phyloP scores from a whole-genome alignment of 2,888 invertebrate genomes.

The Pyrgus malvae region DNA sequence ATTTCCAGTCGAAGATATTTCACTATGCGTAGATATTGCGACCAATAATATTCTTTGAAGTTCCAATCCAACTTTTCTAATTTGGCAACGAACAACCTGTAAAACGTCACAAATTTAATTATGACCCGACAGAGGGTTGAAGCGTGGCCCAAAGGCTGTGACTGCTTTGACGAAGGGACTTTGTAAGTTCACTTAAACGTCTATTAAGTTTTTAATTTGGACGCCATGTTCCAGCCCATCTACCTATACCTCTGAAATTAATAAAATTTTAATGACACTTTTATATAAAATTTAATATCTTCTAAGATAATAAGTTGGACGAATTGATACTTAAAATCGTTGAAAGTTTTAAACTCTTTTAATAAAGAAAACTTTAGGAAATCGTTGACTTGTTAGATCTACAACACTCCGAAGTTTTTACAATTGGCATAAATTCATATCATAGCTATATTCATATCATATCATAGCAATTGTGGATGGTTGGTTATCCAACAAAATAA shows the following conservation, averaged over 20 bases:
- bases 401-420: too few relatives aligned
- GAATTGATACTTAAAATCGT: too few relatives aligned
- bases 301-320: too few relatives aligned
- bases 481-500: too few relatives aligned
- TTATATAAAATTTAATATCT: too few relatives aligned
- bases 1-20: background rate
- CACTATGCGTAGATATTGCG: conserved; percentile 36
- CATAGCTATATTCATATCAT: too few relatives aligned
- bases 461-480: too few relatives aligned
- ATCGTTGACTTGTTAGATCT: too few relatives aligned
- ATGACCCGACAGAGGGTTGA: conserved; percentile 40
- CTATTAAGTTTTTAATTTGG: conserved; percentile 26
- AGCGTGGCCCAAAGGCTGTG: conserved; percentile 28
- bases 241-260: conserved; percentile 6
- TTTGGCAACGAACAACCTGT: conserved; percentile 42
- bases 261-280: background rate
- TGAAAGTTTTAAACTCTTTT: too few relatives aligned
- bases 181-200: conserved; percentile 21
- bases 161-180: conserved; percentile 21
- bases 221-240: conserved; percentile 11
- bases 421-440: too few relatives aligned
- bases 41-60: conserved; percentile 36
- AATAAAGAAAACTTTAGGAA: too few relatives aligned
- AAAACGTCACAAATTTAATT: conserved; percentile 52
- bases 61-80: conserved; percentile 50